Evolutionary conservation across 2,797 vertebrate genomes (phyloP), one percentile per base, ranked within the genome.

Genomic region (Sandelia bainsii): DNA sequence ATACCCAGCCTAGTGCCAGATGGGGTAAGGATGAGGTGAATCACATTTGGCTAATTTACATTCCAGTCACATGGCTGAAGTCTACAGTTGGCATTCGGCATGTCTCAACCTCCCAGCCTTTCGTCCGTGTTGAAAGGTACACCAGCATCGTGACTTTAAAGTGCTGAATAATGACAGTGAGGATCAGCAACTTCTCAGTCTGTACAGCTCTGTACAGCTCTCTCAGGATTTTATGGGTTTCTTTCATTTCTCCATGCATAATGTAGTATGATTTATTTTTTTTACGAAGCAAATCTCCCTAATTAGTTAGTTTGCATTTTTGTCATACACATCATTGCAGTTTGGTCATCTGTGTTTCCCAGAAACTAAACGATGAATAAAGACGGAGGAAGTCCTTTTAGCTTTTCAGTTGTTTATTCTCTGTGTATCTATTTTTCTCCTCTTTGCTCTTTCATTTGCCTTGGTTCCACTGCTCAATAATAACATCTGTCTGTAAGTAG

Each of bases 11-110:
- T 50, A 6, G 46, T 75, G 50, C 74, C 86, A 85, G 83, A 87
- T 84, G 77, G 79, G 80, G 73, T 82, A 72, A 85, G 25, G 73
- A 82, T 77, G 75, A 80, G 76, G 73, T 87, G 83, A 90, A 76
- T 78, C 62, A 60, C 63, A 70, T 83, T 69, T 48, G 22, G 58
- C 71, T 90, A 2, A 62, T 89, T 83, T 64, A 58, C 56, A 87
- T 88, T 89, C 82, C 68, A 32, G 37, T 75, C 88, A 82, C 79
- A 57, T 68, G 64, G 39, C 72, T 68, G 72, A 44, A 69, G 79
- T 88, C 79, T 82, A 75, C 82, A 72, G 78, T 81, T 59, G 78
- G 64, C 56, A 66, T 81, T 77, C 40, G 19, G 39, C n/a, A 3
- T 61, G 72, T 80, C 76, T 88, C 62, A 48, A 56, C 52, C 74